Percentiles rank a stretch among this genome's conserved stretches.
Conservation (phyloP, 2,888 invertebrate genomes). For the Actias luna region DNA sequence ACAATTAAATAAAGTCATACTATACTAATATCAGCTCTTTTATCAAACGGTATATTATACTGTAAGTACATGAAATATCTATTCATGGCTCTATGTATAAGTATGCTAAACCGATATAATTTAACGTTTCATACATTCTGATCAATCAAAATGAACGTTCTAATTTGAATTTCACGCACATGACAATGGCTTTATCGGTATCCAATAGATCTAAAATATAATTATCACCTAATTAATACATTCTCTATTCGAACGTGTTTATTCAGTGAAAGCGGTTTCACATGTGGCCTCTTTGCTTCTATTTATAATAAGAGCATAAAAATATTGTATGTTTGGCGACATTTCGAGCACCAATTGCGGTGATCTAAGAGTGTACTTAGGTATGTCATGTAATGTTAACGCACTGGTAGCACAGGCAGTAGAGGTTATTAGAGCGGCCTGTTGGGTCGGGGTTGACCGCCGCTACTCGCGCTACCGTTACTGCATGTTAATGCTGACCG, state of each 20-base stretch:
- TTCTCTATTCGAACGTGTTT: constrained; percentile 54
- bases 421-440: constrained; percentile 44
- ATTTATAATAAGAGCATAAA: constrained; percentile 38
- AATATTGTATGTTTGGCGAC: constrained; percentile 45
- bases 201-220: constrained; percentile 44
- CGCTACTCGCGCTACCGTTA: constrained; percentile 58
- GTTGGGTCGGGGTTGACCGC: constrained; percentile 34
- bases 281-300: constrained; percentile 55
- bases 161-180: constrained; percentile 20
- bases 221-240: constrained; percentile 65
- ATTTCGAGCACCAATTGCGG: constrained; percentile 46
- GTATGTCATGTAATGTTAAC: constrained; percentile 25
- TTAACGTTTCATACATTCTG: background rate
- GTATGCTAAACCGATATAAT: background rate
- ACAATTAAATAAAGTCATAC: background rate
- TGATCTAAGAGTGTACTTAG: constrained; percentile 24
- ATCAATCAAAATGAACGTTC: constrained; percentile 21
- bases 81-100: background rate
- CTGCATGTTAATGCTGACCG: constrained; percentile 67
- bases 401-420: constrained; percentile 25
- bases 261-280: constrained; percentile 75
- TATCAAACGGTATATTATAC: background rate
- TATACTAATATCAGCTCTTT: background rate
- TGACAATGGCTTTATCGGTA: constrained; percentile 23
- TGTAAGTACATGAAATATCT: background rate